These are phyloP conservation scores for Tipula unca DNA, from an alignment of 2,888 invertebrate genomes.

Conservation along the genomic window DNA sequence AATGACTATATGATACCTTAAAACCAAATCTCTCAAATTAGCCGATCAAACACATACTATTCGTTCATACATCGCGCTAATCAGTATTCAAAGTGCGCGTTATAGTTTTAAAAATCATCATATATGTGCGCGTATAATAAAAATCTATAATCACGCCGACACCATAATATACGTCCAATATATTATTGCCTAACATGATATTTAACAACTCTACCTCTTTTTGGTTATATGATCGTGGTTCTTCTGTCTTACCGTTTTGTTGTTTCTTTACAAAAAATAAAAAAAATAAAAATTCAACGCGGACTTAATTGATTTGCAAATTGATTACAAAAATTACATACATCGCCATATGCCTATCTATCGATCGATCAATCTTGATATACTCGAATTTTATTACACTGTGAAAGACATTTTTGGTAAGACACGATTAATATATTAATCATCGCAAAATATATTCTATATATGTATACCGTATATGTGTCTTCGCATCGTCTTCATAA, in stretches of 20 bases:
- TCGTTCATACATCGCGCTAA: not conserved
- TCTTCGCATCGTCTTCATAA: not conserved
- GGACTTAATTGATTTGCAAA: slow-evolving; percentile 8
- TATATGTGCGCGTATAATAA: not conserved
- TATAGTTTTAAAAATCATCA: not conserved
- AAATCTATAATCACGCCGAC: not conserved
- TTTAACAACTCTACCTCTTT: not conserved
- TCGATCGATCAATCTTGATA: not conserved
- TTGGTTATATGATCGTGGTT: not conserved
- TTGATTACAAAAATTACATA: not conserved
- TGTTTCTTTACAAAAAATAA: no score
- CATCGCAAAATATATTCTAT: not conserved
- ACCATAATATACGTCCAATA: not conserved
- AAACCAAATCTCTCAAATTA: not conserved
- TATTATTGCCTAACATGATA: not conserved
- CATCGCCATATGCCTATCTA: not conserved
- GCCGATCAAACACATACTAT: no score
- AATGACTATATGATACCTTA: not conserved
- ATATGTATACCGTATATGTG: not conserved
- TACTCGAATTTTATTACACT: not conserved
- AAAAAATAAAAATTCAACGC: no score
- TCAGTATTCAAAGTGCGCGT: slow-evolving; percentile 3
- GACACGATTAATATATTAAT: not conserved
- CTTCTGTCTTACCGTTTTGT: not conserved
- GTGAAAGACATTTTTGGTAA: slow-evolving; percentile 1